Evolutionary conservation across 2,888 invertebrate genomes (phyloP).

Genomic region (Hyposoter dolosus): DNA sequence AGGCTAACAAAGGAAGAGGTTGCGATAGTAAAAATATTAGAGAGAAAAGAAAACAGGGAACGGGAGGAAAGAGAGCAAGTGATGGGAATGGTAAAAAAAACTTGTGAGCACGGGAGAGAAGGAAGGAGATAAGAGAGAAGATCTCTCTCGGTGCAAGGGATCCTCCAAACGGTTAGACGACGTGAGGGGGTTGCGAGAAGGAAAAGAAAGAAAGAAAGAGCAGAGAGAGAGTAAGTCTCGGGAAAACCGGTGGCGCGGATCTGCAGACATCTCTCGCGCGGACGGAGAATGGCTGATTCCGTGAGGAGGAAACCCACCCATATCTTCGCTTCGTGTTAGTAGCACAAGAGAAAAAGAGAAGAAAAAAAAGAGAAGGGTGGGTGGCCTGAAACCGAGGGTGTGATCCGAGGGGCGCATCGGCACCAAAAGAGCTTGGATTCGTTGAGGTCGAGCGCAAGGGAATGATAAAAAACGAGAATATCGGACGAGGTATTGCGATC

Average conservation of each 20-base stretch:
- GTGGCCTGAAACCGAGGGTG: constrained; percentile 64
- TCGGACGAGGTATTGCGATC: constrained; percentile 63
- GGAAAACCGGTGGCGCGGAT: constrained; percentile 76
- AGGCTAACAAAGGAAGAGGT: constrained; percentile 46
- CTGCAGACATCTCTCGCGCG: constrained; percentile 77
- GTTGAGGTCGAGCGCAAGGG: constrained; percentile 61
- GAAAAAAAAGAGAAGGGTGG: constrained; percentile 39
- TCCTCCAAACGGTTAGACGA: constrained; percentile 46
- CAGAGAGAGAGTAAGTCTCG: constrained; percentile 65
- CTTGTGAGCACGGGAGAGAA: constrained; percentile 23
- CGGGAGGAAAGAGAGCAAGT: constrained; percentile 44
- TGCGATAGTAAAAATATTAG: constrained; percentile 57
- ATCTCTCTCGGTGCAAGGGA: constrained; percentile 65
- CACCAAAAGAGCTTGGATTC: constrained; percentile 60
- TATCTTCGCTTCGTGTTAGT: constrained; percentile 60
- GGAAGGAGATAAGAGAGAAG: constrained; percentile 57
- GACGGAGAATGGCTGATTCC: constrained; percentile 80
- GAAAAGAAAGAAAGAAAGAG: constrained; percentile 42
- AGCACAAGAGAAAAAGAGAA: constrained; percentile 59
- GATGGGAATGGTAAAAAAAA: constrained; percentile 48
- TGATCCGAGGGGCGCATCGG: constrained; percentile 58
- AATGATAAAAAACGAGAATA: constrained; percentile 61
- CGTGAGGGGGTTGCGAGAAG: constrained; percentile 54
- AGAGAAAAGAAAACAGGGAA: constrained; percentile 42
- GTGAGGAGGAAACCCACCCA: constrained; percentile 72